Percentiles rank a stretch among this genome's conserved stretches.
Conservation (phyloP, 2,888 invertebrate species). For the Elaeidobius kamerunicus region DNA sequence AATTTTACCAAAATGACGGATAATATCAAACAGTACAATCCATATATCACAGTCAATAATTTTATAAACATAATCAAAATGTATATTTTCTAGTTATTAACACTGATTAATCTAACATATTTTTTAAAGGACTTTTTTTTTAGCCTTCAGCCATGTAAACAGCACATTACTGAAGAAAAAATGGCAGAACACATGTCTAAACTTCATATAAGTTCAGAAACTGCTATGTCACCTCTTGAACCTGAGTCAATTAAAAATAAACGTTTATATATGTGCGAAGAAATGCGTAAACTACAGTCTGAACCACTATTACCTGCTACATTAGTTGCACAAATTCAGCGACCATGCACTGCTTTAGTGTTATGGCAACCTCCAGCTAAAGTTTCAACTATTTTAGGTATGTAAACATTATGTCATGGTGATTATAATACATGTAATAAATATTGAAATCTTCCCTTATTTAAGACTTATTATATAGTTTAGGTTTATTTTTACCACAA, state of each 20-base stretch:
- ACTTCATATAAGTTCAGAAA: slow-evolving; percentile 63
- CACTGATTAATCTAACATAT: background rate
- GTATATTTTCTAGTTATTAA: slow-evolving; percentile 6
- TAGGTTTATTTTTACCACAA: too few relatives aligned
- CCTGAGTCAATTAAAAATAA: slow-evolving; percentile 44
- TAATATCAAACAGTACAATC: background rate
- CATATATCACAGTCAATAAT: background rate
- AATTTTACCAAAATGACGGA: background rate
- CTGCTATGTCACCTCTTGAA: slow-evolving; percentile 39
- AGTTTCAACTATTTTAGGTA: slow-evolving; percentile 24
- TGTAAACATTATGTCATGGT: slow-evolving; percentile 34
- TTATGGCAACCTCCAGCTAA: slow-evolving; percentile 70
- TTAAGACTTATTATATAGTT: too few relatives aligned
- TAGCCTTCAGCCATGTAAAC: slow-evolving; percentile 56
- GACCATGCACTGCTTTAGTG: slow-evolving; percentile 74
- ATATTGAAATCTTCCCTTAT: too few relatives aligned
- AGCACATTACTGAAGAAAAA: slow-evolving; percentile 78
- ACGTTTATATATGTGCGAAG: slow-evolving; percentile 63
- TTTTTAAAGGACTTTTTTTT: slow-evolving; percentile 7
- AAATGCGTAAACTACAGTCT: slow-evolving; percentile 62
- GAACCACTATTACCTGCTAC: slow-evolving; percentile 66
- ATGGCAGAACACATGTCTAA: slow-evolving; percentile 78
- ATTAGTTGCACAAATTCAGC: slow-evolving; percentile 59
- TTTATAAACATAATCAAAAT: background rate
- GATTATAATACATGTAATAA: too few relatives aligned